These are phyloP conservation scores for Aethina tumida DNA, from an alignment of 1,140 invertebrate genomes.

Conservation along the genomic window DNA sequence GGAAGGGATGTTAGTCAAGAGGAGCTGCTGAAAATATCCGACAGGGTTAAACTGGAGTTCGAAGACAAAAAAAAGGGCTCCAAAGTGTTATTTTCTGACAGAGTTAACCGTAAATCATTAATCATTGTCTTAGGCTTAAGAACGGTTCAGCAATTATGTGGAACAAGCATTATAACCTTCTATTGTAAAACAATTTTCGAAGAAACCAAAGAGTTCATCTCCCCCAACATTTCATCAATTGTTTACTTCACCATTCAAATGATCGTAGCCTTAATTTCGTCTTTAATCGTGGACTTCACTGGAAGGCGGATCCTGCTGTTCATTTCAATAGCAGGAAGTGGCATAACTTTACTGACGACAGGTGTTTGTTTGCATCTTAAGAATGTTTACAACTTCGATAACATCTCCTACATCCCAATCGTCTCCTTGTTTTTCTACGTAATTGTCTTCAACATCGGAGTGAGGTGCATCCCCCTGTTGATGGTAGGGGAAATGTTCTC, in stretches of 20 bases:
- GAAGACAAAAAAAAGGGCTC: slow-evolving; percentile 22
- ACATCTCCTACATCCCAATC: slow-evolving; percentile 48
- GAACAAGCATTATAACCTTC: slow-evolving; percentile 62
- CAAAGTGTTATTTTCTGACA: slow-evolving; percentile 42
- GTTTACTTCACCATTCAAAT: slow-evolving; percentile 57
- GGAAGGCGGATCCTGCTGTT: slow-evolving; percentile 59
- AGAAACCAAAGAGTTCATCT: slow-evolving; percentile 38
- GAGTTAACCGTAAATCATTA: slow-evolving; percentile 50
- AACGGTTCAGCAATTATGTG: slow-evolving; percentile 62
- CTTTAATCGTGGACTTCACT: slow-evolving; percentile 57
- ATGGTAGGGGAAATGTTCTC: slow-evolving; percentile 64
- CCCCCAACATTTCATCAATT: slow-evolving; percentile 34
- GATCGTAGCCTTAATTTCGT: slow-evolving; percentile 48
- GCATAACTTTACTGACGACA: slow-evolving; percentile 40
- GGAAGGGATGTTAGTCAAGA: slow-evolving; percentile 45
- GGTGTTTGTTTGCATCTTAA: slow-evolving; percentile 48
- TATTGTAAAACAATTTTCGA: slow-evolving; percentile 66
- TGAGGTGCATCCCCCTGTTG: slow-evolving; percentile 58
- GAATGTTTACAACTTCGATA: slow-evolving; percentile 30
- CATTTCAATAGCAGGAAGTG: slow-evolving; percentile 42
- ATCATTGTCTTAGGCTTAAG: slow-evolving; percentile 53
- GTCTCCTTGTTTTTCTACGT: slow-evolving; percentile 54
- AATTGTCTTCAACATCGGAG: slow-evolving; percentile 53
- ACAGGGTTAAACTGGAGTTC: slow-evolving; percentile 33
- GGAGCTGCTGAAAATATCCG: slow-evolving; percentile 46